Evolutionary conservation across 2,797 vertebrate genomes (phyloP).

Genomic region (Peromyscus aztecus): DNA sequence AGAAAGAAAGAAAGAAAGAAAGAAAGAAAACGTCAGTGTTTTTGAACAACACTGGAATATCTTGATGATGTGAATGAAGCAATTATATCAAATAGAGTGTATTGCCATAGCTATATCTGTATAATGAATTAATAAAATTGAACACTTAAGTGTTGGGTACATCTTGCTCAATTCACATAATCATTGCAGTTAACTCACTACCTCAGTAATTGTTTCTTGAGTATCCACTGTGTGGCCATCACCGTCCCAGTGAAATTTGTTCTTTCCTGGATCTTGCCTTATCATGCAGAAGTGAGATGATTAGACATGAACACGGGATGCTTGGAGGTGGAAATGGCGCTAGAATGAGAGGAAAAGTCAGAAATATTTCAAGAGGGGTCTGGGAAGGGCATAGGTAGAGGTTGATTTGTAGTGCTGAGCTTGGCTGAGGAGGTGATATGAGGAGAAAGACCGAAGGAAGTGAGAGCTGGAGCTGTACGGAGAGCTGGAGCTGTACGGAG

Average conservation of each 20-base stretch:
- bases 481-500: no score
- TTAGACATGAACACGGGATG: neutral
- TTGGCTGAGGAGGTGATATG: neutral
- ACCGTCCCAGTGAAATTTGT: neutral
- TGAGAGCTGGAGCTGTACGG: no score
- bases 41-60: neutral
- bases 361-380: neutral
- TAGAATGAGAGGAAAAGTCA: neutral
- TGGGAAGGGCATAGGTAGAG: neutral
- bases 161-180: neutral
- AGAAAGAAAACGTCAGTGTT: neutral
- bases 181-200: neutral
- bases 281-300: neutral
- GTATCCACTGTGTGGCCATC: no score
- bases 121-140: neutral
- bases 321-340: neutral
- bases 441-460: neutral
- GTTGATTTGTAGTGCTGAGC: neutral
- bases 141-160: neutral
- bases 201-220: conserved; percentile 40
- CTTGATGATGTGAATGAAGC: neutral
- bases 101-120: neutral
- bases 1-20: no score
- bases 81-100: neutral
- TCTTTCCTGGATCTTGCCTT: neutral